Conservation (phyloP, 2,113 vertebrate genomes). For the human region DNA sequence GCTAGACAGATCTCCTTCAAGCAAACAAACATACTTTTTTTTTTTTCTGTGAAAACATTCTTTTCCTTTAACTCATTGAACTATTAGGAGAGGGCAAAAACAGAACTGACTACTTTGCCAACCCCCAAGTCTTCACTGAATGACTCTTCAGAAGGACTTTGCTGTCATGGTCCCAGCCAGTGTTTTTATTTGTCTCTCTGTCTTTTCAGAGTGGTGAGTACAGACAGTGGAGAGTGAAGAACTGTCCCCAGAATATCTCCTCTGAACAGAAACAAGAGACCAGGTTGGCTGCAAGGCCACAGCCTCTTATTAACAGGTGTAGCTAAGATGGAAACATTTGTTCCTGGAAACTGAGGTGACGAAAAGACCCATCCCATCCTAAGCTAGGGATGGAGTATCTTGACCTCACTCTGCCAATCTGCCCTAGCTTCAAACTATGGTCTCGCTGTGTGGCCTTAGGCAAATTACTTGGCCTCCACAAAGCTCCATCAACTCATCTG, state of each 20-base stretch:
- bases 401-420: neutral
- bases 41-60: neutral
- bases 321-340: neutral
- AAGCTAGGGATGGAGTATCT: neutral
- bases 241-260: neutral
- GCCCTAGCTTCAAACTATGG: neutral
- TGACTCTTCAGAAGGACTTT: neutral
- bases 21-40: neutral
- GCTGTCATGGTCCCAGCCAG: fast-evolving
- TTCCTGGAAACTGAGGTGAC: neutral
- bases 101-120: neutral
- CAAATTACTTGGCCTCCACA: neutral
- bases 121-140: neutral
- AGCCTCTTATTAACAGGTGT: neutral
- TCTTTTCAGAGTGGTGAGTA: neutral
- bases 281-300: neutral
- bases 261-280: neutral
- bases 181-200: neutral
- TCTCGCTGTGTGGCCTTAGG: neutral
- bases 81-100: neutral
- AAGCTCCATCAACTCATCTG: neutral
- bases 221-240: neutral
- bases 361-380: neutral
- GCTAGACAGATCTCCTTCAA: neutral
- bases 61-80: neutral